Base-by-base conservation (phyloP, 2,888 invertebrate genomes). In the Pristionchus exspectatus region DNA sequence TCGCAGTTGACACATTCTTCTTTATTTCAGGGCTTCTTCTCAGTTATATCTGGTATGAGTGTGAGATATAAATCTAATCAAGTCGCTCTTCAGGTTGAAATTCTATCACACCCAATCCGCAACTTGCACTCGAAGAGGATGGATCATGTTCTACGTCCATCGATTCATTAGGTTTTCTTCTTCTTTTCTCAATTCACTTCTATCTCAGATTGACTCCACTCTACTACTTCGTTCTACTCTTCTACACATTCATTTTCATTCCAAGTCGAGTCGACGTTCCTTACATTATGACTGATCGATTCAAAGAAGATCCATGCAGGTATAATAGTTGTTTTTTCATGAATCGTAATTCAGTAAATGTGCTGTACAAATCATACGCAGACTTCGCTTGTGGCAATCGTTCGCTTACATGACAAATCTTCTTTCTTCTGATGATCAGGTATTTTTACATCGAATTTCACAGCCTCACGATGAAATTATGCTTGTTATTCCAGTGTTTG, bases 1-100 rank as follows among this genome's bases (percentile, higher is more conserved):
- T 81, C 81, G 81, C 81, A 14, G 81, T 81, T 54, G 81, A 81
- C n/a, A 81, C 81, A 14, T 81, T 81, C 81, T 81, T 81, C 81
- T 81, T 81, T 50, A 81, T 81, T 27, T 81, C 81, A n/a, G 81
- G 81, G 10, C 50, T 81, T 7, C 81, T 81, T 44, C 81, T 81
- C n/a, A 81, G 50, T 54, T 81, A 81, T 50, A 54, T 81, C 16
- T 81, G 81, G 81, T 81, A 81, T 7, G 44, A 81, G 24, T 54
- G 5, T 1, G 0, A 14, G 21, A 2, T 14, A n/a, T 81, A 12
- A 0, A 16, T 44, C 16, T 27, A 9, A 14, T 33, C 2, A 16
- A 33, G 12, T 18, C n/a, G 5, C 27, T 50, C 24, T 24, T 14
- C 18, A 81, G 50, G 81, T 10, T 81, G 81, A 44, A 81, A 50